These are phyloP conservation scores for Papilio polyxenes DNA, from an alignment of 1,140 invertebrate genomes.

Conservation along the genomic window DNA sequence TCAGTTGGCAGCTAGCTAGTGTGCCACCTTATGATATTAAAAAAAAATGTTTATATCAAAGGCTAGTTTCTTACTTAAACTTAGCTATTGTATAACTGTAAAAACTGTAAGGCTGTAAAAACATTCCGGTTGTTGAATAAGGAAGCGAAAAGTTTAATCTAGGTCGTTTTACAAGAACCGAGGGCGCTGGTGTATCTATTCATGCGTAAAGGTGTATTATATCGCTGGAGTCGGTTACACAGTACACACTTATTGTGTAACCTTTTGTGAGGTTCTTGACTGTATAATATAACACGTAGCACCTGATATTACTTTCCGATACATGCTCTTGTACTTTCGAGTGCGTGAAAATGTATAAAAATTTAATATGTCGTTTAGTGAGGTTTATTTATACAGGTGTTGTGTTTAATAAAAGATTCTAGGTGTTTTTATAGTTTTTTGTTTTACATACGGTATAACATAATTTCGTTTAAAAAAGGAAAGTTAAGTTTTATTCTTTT, in stretches of 20 bases:
- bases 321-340: slow-evolving; percentile 14
- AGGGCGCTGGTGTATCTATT: slow-evolving; percentile 19
- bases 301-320: slow-evolving; percentile 31
- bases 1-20: too few species aligned
- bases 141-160: slow-evolving; percentile 30
- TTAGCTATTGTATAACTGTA: slow-evolving; percentile 21
- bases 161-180: slow-evolving; percentile 10
- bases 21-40: too few species aligned
- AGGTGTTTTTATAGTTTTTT: neutral
- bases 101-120: slow-evolving; percentile 31
- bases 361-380: neutral
- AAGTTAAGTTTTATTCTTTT: too few species aligned
- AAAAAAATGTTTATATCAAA: neutral
- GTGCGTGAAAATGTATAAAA: slow-evolving; percentile 21
- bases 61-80: neutral
- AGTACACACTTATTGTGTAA: slow-evolving; percentile 32
- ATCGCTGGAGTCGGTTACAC: slow-evolving; percentile 24
- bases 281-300: slow-evolving; percentile 19
- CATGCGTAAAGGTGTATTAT: slow-evolving; percentile 33
- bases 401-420: neutral
- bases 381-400: slow-evolving; percentile 8
- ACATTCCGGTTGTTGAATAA: slow-evolving; percentile 20
- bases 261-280: slow-evolving; percentile 24
- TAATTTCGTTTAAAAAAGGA: too few species aligned
- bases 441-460: too few species aligned